A percentile compares a stretch with the other conserved stretches of the same genome.
phyloP scores from a whole-genome alignment of 2,797 vertebrate genomes.

The Neoniphon sammara region DNA sequence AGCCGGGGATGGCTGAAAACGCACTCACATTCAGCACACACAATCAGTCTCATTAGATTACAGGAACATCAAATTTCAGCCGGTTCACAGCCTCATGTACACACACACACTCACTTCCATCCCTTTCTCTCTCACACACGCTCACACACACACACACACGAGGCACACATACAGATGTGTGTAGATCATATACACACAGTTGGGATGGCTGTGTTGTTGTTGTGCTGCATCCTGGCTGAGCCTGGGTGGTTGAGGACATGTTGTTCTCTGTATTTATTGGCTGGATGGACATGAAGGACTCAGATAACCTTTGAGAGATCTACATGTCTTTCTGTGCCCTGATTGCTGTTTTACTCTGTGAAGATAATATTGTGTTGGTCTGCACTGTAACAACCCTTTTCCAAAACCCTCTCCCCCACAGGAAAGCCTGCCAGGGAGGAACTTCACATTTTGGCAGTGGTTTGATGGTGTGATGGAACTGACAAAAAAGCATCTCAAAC shows the following conservation, averaged over 20 bases:
- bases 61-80: slow-evolving; percentile 54
- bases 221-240: background rate
- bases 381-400: background rate
- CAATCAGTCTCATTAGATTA: slow-evolving; percentile 61
- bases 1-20: slow-evolving; percentile 45
- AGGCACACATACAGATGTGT: background rate
- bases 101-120: background rate
- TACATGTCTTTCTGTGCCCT: background rate
- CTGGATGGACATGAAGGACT: background rate
- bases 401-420: slow-evolving; percentile 60
- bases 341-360: background rate
- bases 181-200: slow-evolving; percentile 15
- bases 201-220: background rate
- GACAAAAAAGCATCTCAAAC: slow-evolving; percentile 93
- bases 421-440: slow-evolving; percentile 96
- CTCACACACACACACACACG: slow-evolving; percentile 1
- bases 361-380: background rate
- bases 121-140: background rate
- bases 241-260: slow-evolving; percentile 4
- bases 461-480: slow-evolving; percentile 99
- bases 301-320: slow-evolving; percentile 23
- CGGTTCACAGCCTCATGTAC: slow-evolving; percentile 23
- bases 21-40: slow-evolving; percentile 47
- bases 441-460: slow-evolving; percentile 99
- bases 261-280: slow-evolving; percentile 34